Conservation (phyloP, 1,140 invertebrate species). For the Drosophila elegans region DNA sequence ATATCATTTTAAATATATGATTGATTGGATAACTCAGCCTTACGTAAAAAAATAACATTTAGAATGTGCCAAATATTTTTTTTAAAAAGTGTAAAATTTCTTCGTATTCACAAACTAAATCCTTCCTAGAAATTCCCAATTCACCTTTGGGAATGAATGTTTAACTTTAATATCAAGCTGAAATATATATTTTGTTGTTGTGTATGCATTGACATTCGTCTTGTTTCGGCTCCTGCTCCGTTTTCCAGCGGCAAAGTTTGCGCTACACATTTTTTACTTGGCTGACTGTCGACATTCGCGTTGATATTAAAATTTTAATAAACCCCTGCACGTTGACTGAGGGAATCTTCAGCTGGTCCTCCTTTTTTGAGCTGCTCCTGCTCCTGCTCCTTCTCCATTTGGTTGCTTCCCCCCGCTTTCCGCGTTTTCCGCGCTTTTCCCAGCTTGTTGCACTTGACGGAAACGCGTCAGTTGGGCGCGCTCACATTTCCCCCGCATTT, state of each 20-base stretch:
- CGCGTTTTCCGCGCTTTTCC: constrained; percentile 23
- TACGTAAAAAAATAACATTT: no score
- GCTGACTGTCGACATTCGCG: constrained; percentile 75
- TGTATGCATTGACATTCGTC: constrained; percentile 73
- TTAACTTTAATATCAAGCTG: background rate
- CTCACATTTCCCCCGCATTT: constrained; percentile 7
- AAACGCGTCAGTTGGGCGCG: constrained; percentile 72
- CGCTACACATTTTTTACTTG: constrained; percentile 76
- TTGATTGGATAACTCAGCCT: no score
- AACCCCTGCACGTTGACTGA: constrained; percentile 70
- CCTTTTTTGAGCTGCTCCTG: background rate
- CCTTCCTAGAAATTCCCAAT: background rate
- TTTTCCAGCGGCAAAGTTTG: constrained; percentile 55
- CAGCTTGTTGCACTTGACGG: constrained; percentile 80
- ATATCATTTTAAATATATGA: no score
- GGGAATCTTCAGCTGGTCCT: constrained; percentile 49
- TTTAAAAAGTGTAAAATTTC: no score
- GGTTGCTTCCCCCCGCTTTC: constrained; percentile 8
- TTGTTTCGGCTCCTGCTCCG: constrained; percentile 33
- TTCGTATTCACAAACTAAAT: no score
- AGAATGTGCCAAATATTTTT: no score
- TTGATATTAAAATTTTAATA: constrained; percentile 84
- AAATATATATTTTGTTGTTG: constrained; percentile 21
- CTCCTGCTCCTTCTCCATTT: background rate
- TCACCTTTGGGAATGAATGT: background rate